Evolutionary conservation across 2,888 invertebrate species (phyloP).

Genomic region (Drosophila quasianomalipes): DNA sequence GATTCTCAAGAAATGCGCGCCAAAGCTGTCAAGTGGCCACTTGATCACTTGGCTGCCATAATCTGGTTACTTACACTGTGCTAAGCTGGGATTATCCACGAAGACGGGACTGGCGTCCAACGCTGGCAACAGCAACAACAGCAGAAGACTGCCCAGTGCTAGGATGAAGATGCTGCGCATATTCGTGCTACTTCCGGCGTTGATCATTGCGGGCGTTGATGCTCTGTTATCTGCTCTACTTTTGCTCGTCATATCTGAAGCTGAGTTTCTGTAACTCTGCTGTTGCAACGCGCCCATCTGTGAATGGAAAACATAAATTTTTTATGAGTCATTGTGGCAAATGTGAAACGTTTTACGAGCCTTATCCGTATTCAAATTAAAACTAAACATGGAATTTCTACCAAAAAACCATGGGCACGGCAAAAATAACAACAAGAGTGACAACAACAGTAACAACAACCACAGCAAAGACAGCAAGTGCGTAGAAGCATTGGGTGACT

Average conservation of each 20-base stretch:
- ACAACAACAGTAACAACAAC: conserved; percentile 18
- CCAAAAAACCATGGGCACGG: conserved; percentile 56
- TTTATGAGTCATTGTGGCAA: conserved; percentile 60
- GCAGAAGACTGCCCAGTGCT: conserved; percentile 64
- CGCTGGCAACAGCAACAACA: conserved; percentile 42
- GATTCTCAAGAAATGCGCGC: conserved; percentile 41
- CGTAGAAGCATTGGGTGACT: conserved; percentile 72
- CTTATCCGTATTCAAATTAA: conserved; percentile 59
- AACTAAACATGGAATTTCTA: conserved; percentile 61
- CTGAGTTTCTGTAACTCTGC: conserved; percentile 47
- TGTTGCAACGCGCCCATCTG: conserved; percentile 79
- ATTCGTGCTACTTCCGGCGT: conserved; percentile 25
- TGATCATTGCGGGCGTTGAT: conserved; percentile 23
- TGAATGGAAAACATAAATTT: conserved; percentile 51
- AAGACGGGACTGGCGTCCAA: conserved; percentile 83
- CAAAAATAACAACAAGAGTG: conserved; percentile 41
- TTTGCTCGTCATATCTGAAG: conserved; percentile 29
- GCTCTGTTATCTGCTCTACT: conserved; percentile 45
- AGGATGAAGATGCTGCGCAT: conserved; percentile 54
- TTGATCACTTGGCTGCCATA: conserved; percentile 26
- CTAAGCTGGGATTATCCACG: conserved; percentile 86
- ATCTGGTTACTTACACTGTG: conserved; percentile 84
- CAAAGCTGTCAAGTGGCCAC: conserved; percentile 47
- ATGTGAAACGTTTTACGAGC: conserved; percentile 69
- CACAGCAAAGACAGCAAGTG: conserved; percentile 61